Percentiles rank a stretch among this genome's conserved stretches.
Conservation (phyloP, 2,888 invertebrate species). For the Sinodicranocentrus sp. region DNA sequence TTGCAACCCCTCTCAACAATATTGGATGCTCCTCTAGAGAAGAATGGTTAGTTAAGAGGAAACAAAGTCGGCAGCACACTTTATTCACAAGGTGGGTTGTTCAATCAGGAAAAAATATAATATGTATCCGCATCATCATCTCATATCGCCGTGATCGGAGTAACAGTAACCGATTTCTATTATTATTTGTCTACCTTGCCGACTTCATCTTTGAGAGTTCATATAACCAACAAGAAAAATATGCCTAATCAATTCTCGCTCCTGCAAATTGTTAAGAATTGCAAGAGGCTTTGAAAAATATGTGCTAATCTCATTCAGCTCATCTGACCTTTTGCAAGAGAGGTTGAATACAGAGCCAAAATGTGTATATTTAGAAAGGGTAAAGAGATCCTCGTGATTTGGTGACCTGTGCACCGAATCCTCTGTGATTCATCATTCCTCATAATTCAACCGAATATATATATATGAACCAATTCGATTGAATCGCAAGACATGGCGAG, state of each 20-base stretch:
- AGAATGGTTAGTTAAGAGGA: conserved; percentile 1
- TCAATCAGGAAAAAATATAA: neutral
- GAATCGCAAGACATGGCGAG: too few relatives aligned
- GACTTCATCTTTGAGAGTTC: neutral
- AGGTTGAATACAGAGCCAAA: neutral
- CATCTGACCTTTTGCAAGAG: conserved; percentile 12
- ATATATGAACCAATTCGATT: conserved; percentile 11
- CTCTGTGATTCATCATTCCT: conserved; percentile 2
- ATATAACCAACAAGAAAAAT: neutral
- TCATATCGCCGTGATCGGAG: neutral
- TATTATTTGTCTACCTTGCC: neutral
- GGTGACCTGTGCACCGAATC: conserved; percentile 14
- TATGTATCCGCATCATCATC: conserved; percentile 3
- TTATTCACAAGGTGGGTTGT: neutral
- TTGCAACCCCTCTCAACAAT: neutral
- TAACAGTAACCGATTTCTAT: conserved; percentile 14
- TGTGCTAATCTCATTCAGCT: conserved; percentile 19
- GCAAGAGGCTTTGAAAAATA: neutral
- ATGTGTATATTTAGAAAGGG: too few relatives aligned
- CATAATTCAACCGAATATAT: neutral
- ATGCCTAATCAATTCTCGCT: neutral
- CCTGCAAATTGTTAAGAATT: neutral
- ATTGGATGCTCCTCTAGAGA: neutral
- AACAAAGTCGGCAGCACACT: neutral
- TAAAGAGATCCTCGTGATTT: neutral